These are phyloP conservation scores for Zoroaster sp. DNA, from an alignment of 53 echinoderm and acorn worm genomes.

Conservation along the genomic window DNA sequence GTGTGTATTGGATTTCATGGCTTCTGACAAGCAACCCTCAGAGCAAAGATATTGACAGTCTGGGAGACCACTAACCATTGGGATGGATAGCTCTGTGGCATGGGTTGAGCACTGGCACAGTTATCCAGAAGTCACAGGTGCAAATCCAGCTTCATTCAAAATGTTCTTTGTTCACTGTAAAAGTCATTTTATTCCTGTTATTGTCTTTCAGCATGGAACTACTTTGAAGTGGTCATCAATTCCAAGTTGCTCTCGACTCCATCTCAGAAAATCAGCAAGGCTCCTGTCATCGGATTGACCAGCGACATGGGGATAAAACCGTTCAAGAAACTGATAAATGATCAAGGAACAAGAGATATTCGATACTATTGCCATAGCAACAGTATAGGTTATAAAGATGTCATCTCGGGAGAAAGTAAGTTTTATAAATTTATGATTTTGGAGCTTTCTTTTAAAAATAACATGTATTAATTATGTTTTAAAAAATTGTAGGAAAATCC, in stretches of 20 bases:
- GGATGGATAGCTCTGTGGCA: no score
- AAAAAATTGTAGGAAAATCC: no score
- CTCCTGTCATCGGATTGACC: constrained; percentile 76
- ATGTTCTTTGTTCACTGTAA: background rate
- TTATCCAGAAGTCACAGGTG: no score
- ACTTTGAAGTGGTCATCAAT: constrained; percentile 77
- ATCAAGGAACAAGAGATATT: constrained; percentile 56
- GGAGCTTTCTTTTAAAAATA: no score
- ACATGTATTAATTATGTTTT: no score
- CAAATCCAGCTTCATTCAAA: no score
- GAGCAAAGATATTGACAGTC: no score
- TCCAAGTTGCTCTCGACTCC: constrained; percentile 45
- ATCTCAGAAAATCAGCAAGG: constrained; percentile 49
- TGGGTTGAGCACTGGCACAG: no score
- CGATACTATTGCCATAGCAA: constrained; percentile 83
- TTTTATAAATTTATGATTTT: no score
- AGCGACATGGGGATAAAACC: constrained; percentile 58
- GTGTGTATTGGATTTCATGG: no score
- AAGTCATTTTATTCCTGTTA: background rate
- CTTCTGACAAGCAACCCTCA: no score
- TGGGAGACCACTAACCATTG: no score
- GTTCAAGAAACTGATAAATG: constrained; percentile 60
- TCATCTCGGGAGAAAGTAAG: constrained; percentile 68
- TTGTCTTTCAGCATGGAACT: constrained; percentile 72
- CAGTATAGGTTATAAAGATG: constrained; percentile 73